Base-by-base conservation (phyloP, 2,797 vertebrate genomes). In the Poecile montanus region DNA sequence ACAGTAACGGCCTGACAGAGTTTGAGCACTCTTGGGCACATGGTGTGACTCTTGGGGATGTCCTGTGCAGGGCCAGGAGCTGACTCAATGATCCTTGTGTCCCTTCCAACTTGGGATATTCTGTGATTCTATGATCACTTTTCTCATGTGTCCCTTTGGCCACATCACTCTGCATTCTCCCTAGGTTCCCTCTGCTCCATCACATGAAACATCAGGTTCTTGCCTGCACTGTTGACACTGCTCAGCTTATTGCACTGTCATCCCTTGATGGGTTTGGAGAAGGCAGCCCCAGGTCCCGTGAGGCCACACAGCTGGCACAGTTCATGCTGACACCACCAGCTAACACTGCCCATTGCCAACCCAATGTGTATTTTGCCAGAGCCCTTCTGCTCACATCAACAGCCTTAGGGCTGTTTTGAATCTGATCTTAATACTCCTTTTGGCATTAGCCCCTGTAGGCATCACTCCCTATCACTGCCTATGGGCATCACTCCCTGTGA, bases 191-290 rank as follows among this genome's bases (percentile, higher is more conserved):
- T 85, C 16, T 80, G 30, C 40, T 83, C 40, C 58, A 13, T 26
- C 66, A 44, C 7, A 3, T 58, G 51, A 51, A 65, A 19, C 25
- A 23, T 11, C 15, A 30, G 14, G 16, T 47, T 10, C 38, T 45
- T 47, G 23, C 40, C 47, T 0, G 4, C 34, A 3, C 42, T n/a
- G 32, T 63, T 14, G 10, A 9, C 71, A 29, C 17, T 4, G 2
- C 16, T 26, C 16, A 16, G 26, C 13, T 61, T 51, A 20, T 47
- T 60, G 62, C 58, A 40, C 20, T 42, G 11, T 67, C 45, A 61
- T 11, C 11, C 30, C 15, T 48, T 0, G 0, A 5, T 47, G 56
- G 36, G 13, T 85, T 65, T 82, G 75, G 85, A 79, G 32, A 73
- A 88, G 45, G 65, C 70, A 88, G 58, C 12, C 34, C n/a, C 50